Evolutionary conservation across 2,888 invertebrate genomes (phyloP), one percentile per base, ranked within the genome.

Genomic region (Epinotia bilunana): DNA sequence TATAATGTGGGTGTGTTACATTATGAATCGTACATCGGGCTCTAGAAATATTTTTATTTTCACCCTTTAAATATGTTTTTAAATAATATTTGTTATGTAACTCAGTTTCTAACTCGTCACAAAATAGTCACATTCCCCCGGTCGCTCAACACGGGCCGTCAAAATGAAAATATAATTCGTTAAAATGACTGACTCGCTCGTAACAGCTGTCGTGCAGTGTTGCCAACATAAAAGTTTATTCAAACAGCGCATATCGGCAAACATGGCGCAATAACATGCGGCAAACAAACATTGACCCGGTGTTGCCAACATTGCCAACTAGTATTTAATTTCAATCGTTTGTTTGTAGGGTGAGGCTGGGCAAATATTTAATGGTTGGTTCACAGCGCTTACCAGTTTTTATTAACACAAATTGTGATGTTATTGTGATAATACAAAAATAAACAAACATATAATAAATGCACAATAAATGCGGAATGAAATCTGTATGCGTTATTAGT

Each of bases 211-310:
- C 63, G 63, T 55, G 23, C 62, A 55, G 68, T 69, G 74, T 65
- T 74, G 70, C 70, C 70, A 64, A 55, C 74, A 65, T 74, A 71
- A 74, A 74, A 74, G 64, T 74, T 74, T 74, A 74, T 64, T 65
- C 70, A 71, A 71, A 74, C 70, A 74, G 70, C 70, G 58, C 57
- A 53, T 71, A 70, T 64, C 63, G 72, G 70, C 63, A 72, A 72
- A 72, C 43, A 72, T 53, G 55, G 39, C 28, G 63, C 71, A 74
- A 74, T 74, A 74, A 74, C 74, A 62, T 18, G 43, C 46, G 64
- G 43, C 53, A n/a, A 49, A n/a, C 74, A 70, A 74, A 74, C 64
- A 74, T 74, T 60, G 62, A 68, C 57, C 72, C 53, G 46, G 49
- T 53, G 65, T 53, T 65, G 28, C 65, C 65, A 65, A 65, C 70